Evolutionary conservation across 2,888 invertebrate species (phyloP), one percentile per base, ranked within the genome.

Genomic region (Cosmia pyralina): DNA sequence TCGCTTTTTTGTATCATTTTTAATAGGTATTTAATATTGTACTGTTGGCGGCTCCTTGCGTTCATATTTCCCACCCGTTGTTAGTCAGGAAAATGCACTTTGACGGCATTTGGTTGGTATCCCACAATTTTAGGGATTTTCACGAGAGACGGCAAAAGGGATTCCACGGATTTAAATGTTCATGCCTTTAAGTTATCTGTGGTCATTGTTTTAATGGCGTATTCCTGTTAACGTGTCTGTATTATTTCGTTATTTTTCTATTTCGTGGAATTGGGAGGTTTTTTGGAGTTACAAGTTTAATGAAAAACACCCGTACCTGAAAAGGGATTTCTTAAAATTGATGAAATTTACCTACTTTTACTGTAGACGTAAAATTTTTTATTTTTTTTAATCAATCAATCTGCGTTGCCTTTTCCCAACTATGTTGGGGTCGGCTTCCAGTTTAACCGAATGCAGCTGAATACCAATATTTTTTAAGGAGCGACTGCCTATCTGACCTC

Each of bases 1-100:
- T 28, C 28, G 28, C 38, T 38, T 38, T 38, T 38, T 38, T 38
- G 0, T 38, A 38, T 2, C 38, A 38, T 38, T 38, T 38, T 38
- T 28, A 28, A 28, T 28, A 28, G 28, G 28, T 28, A 28, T 28
- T 28, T 28, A 38, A 38, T 38, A 38, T 5, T 5, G 6, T 41
- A 41, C 41, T 41, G 41, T 41, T 55, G 34, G 46, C 7, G 0
- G 3, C 22, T 34, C n/a, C 11, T 13, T 19, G 19, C 2, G 4
- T 2, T 59, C 1, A 69, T 85, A 57, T 69, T 19, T 60, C 50
- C 0, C 28, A 46, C 10, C 1, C 34, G 44, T 71, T 78, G 59
- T 72, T 63, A 75, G 65, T 73, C 59, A 44, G 53, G 58, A 46
- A 74, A 83, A 81, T 85, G 84, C 79, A 85, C 76, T 81, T 73